These are phyloP conservation scores for Oedothorax gibbosus DNA, from an alignment of 1,140 invertebrate genomes.

Conservation along the genomic window DNA sequence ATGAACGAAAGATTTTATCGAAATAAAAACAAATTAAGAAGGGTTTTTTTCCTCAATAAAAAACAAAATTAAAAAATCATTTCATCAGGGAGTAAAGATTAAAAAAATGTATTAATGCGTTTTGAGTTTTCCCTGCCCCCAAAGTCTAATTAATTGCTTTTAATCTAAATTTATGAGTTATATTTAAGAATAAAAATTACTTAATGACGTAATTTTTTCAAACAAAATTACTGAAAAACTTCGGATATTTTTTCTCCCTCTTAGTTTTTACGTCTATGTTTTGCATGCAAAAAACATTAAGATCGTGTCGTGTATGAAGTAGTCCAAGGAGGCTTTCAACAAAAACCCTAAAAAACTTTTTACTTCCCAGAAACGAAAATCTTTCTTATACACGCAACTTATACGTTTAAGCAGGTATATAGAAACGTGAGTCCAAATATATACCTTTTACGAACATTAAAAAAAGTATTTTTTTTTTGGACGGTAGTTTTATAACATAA, in stretches of 20 bases:
- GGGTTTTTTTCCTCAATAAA: too few relatives aligned
- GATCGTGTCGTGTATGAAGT: slow-evolving; percentile 41
- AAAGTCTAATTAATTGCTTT: slow-evolving; percentile 57
- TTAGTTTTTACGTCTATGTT: slow-evolving; percentile 30
- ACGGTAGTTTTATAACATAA: not conserved
- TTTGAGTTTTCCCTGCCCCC: slow-evolving; percentile 26
- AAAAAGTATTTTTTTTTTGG: not conserved
- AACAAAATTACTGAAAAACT: slow-evolving; percentile 12
- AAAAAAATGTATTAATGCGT: slow-evolving; percentile 52
- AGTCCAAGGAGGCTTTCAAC: not conserved
- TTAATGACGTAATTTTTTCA: slow-evolving; percentile 54
- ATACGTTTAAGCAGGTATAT: slow-evolving; percentile 17
- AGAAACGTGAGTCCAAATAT: slow-evolving; percentile 18
- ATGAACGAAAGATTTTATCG: too few relatives aligned
- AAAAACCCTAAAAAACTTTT: slow-evolving; percentile 35
- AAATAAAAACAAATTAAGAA: too few relatives aligned
- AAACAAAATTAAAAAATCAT: too few relatives aligned
- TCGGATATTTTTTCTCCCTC: slow-evolving; percentile 4
- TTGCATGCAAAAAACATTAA: slow-evolving; percentile 59
- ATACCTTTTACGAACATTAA: slow-evolving; percentile 54
- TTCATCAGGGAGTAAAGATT: slow-evolving; percentile 16
- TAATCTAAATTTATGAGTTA: slow-evolving; percentile 61
- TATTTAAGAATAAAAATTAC: slow-evolving; percentile 59
- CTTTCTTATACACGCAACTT: slow-evolving; percentile 27
- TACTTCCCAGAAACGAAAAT: slow-evolving; percentile 27